These are phyloP conservation scores for Hymenopus coronatus DNA, from an alignment of 2,888 invertebrate genomes.

Conservation along the genomic window DNA sequence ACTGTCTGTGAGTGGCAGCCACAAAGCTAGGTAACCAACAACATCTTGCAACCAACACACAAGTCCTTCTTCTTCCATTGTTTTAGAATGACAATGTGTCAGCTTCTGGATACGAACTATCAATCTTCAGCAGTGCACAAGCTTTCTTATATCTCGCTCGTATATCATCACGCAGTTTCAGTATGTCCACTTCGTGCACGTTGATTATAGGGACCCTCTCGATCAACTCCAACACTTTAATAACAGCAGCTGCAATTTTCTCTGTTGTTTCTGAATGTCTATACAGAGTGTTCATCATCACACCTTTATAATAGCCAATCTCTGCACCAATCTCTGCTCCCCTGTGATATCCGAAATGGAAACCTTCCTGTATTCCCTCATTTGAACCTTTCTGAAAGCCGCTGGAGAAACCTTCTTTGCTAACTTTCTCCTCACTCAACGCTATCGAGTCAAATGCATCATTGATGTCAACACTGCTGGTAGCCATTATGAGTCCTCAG, in stretches of 20 bases:
- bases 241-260: slow-evolving; percentile 55
- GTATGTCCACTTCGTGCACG: slow-evolving; percentile 62
- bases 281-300: slow-evolving; percentile 48
- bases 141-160: slow-evolving; percentile 66
- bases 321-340: slow-evolving; percentile 74
- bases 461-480: slow-evolving; percentile 62
- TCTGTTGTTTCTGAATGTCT: slow-evolving; percentile 43
- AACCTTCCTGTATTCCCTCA: slow-evolving; percentile 62
- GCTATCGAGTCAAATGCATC: slow-evolving; percentile 69
- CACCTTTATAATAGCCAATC: slow-evolving; percentile 70
- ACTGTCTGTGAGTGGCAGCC: slow-evolving; percentile 65
- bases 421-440: slow-evolving; percentile 64
- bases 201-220: slow-evolving; percentile 64
- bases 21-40: slow-evolving; percentile 56
- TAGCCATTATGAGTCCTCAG: background rate
- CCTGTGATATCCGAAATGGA: slow-evolving; percentile 73
- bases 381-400: slow-evolving; percentile 61
- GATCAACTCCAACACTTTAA: slow-evolving; percentile 58
- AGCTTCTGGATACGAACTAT: slow-evolving; percentile 55
- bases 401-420: slow-evolving; percentile 63
- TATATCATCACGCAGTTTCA: slow-evolving; percentile 59
- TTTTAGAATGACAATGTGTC: slow-evolving; percentile 58
- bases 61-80: background rate
- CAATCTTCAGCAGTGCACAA: slow-evolving; percentile 64
- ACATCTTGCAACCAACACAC: slow-evolving; percentile 48